Conservation (phyloP, 23 tunicate species). For the Clavelina lepadiformis region DNA sequence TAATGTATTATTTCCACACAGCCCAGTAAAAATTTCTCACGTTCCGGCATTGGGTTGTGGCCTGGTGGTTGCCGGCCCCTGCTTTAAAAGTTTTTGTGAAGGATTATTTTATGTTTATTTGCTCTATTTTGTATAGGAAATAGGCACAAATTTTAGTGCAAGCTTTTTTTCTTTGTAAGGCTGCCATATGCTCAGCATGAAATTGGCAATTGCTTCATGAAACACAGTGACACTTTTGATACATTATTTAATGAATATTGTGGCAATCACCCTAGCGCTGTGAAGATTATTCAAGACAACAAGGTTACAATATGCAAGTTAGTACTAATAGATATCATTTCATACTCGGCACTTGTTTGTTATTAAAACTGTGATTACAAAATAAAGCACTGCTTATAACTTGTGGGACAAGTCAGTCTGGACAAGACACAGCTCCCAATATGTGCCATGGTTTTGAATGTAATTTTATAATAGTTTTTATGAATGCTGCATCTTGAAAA, state of each 20-base stretch:
- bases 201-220: constrained; percentile 61
- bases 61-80: background rate
- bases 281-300: constrained; percentile 50
- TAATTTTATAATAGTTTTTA: too few relatives aligned
- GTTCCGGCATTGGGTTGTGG: background rate
- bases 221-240: constrained; percentile 49
- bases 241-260: constrained; percentile 57
- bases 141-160: background rate
- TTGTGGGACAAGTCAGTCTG: too few relatives aligned
- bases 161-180: constrained; percentile 8
- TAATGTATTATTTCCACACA: too few relatives aligned
- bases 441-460: too few relatives aligned
- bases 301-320: constrained; percentile 37
- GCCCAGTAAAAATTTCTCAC: too few relatives aligned
- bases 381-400: too few relatives aligned
- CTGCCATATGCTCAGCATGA: constrained; percentile 65
- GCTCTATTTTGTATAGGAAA: background rate
- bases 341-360: too few relatives aligned
- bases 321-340: too few relatives aligned
- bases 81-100: background rate
- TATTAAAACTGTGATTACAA: too few relatives aligned
- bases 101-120: too few relatives aligned
- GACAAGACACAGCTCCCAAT: too few relatives aligned
- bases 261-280: constrained; percentile 84
- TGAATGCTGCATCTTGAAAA: too few relatives aligned